Percentiles rank a stretch among this genome's conserved stretches.
Conservation (phyloP, 2,113 vertebrate genomes). For the Chaetodon auriga region DNA sequence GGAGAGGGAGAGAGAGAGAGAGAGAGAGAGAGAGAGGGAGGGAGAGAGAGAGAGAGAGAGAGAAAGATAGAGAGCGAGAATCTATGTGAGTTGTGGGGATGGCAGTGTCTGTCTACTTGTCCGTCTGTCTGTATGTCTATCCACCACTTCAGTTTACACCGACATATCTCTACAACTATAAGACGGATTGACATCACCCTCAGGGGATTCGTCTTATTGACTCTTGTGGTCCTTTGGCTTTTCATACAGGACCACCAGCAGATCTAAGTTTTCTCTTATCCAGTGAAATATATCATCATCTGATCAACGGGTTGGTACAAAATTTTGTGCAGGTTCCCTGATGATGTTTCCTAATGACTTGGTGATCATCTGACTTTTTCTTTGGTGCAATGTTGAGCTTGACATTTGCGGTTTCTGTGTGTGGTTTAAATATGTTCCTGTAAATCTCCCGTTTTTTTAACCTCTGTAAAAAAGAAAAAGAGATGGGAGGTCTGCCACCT, state of each 20-base stretch:
- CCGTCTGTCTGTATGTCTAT: not conserved
- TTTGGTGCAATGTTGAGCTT: not conserved
- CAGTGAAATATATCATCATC: not conserved
- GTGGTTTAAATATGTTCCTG: too few relatives aligned
- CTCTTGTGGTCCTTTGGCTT: not conserved
- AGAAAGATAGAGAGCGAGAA: too few relatives aligned
- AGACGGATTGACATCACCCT: not conserved
- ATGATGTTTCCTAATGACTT: not conserved
- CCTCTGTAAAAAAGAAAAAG: too few relatives aligned
- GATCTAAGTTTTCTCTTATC: not conserved
- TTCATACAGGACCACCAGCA: not conserved
- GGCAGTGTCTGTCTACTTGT: not conserved
- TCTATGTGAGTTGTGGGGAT: not conserved
- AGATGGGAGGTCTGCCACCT: too few relatives aligned
- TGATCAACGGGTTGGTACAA: not conserved
- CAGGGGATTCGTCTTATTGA: not conserved
- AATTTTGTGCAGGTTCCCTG: not conserved
- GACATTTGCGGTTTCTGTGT: conserved; percentile 2
- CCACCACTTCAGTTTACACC: not conserved
- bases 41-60: conserved; percentile 3
- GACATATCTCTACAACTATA: not conserved
- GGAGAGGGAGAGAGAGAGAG: conserved; percentile 3
- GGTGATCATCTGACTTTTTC: not conserved
- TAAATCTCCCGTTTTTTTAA: too few relatives aligned
- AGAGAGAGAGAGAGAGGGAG: conserved; percentile 7